phyloP scores from a whole-genome alignment of 2,113 vertebrate species.

The Felis catus region F.catus_Fca126_mat1.0 CM031420.1:2146501-2147000 shows the following conservation, averaged over 20 bases:
- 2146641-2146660: accelerated
- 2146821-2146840: accelerated
- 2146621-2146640: accelerated
- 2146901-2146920: accelerated
- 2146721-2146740: accelerated
- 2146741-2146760: not conserved
- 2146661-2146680: accelerated
- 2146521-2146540: not conserved
- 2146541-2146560: accelerated
- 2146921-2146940: accelerated
- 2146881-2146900: not conserved
- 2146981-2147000: accelerated
- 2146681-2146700: accelerated
- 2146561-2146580: no score
- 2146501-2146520: not conserved
- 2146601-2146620: not conserved
- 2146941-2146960: not conserved
- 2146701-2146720: accelerated
- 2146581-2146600: accelerated
- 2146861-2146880: accelerated
- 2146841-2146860: not conserved
- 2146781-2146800: accelerated
- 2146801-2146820: not conserved
- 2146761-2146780: accelerated
- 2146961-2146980: accelerated